These are phyloP conservation scores for Amiota mariae DNA, from an alignment of 2,888 invertebrate species.

Conservation along the genomic window DNA sequence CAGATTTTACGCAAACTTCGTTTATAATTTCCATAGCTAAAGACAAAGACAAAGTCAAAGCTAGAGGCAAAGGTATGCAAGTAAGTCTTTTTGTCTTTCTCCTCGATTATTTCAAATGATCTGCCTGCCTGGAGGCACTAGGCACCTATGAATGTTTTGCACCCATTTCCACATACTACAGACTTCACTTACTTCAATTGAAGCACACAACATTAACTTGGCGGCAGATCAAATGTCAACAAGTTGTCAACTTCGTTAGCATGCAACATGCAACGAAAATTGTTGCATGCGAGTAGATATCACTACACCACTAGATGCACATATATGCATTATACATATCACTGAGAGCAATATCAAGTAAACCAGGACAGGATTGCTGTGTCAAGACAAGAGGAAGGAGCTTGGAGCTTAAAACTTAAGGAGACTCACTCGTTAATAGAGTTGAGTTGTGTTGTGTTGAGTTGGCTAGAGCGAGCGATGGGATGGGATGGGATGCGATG, in stretches of 20 bases:
- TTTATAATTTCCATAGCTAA: not conserved
- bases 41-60: too few species aligned
- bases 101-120: not conserved
- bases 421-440: too few species aligned
- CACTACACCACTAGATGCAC: too few species aligned
- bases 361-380: too few species aligned
- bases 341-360: too few species aligned
- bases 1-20: conserved; percentile 5
- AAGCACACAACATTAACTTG: conserved; percentile 38
- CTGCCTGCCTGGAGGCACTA: not conserved
- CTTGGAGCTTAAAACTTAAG: too few species aligned
- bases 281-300: not conserved
- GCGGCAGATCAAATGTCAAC: conserved; percentile 67
- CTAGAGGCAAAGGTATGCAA: not conserved
- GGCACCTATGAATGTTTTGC: not conserved
- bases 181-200: too few species aligned
- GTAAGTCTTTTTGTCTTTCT: not conserved
- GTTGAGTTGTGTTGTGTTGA: too few species aligned
- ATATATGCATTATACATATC: too few species aligned
- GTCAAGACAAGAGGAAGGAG: too few species aligned
- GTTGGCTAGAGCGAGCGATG: too few species aligned
- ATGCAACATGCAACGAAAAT: conserved; percentile 49
- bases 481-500: too few species aligned
- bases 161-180: not conserved
- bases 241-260: conserved; percentile 70